Evolutionary conservation across 1,140 invertebrate species (phyloP).

Genomic region (Caenorhabditis briggsae): DNA sequence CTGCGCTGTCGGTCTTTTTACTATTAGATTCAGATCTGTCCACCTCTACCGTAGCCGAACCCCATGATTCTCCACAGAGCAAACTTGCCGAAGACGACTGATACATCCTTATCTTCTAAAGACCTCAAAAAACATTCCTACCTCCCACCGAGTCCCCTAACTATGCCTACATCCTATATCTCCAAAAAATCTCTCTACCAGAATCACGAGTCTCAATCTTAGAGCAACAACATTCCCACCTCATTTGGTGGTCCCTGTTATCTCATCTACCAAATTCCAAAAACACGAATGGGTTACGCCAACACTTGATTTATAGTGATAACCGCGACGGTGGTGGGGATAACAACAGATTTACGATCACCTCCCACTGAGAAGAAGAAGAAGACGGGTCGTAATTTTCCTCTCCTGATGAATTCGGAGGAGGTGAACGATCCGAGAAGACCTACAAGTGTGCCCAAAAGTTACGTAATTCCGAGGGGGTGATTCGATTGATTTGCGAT

Average conservation of each 20-base stretch:
- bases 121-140: too few species aligned
- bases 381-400: conserved; percentile 20
- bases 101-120: too few species aligned
- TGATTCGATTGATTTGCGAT: conserved; percentile 22
- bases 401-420: neutral
- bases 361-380: neutral
- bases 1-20: too few species aligned
- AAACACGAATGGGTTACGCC: neutral
- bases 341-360: conserved; percentile 33
- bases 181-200: too few species aligned
- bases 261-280: neutral
- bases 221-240: neutral
- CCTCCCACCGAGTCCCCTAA: too few species aligned
- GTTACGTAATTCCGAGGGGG: neutral
- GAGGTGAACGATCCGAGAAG: neutral
- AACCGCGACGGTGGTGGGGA: neutral
- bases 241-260: neutral
- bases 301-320: conserved; percentile 41
- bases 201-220: too few species aligned
- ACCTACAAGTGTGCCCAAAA: neutral
- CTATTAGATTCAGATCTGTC: too few species aligned
- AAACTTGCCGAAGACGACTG: too few species aligned
- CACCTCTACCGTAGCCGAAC: too few species aligned
- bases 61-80: too few species aligned
- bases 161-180: too few species aligned